Conservation (phyloP, 2,113 vertebrate species). For the Rhynchomys soricoides region DNA sequence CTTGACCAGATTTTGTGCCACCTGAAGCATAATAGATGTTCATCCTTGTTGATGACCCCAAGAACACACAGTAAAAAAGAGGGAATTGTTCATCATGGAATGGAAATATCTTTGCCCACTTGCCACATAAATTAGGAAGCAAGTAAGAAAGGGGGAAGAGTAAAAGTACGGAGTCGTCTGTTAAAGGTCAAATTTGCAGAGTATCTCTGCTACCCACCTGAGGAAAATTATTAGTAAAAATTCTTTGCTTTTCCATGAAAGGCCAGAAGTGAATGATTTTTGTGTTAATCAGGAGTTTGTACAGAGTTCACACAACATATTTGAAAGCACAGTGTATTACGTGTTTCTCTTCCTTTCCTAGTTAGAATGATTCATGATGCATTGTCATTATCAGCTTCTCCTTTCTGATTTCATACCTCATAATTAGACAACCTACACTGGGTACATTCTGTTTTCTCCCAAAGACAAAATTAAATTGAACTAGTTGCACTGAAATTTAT, state of each 20-base stretch:
- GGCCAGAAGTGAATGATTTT: neutral
- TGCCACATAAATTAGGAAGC: conserved; percentile 69
- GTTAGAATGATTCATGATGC: conserved; percentile 18
- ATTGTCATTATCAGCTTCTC: neutral
- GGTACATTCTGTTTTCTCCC: conserved; percentile 10
- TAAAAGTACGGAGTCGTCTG: conserved; percentile 4
- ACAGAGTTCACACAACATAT: neutral
- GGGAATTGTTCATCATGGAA: conserved; percentile 54
- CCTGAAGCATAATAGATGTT: neutral
- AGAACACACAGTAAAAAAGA: conserved; percentile 8
- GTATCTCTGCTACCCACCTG: conserved; percentile 14
- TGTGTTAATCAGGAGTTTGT: conserved; percentile 21
- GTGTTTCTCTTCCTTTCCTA: neutral
- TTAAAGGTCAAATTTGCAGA: conserved; percentile 67
- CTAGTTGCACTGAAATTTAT: conserved; percentile 44
- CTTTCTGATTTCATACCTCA: conserved; percentile 38
- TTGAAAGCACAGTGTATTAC: neutral
- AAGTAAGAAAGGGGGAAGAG: neutral
- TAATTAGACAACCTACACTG: conserved; percentile 5
- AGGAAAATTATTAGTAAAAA: conserved; percentile 21
- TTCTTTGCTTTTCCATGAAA: conserved; percentile 45
- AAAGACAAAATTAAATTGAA: neutral
- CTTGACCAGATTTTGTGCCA: conserved; percentile 12
- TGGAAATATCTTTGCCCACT: conserved; percentile 58
- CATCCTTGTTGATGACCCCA: conserved; percentile 43